A percentile compares a stretch with the other conserved stretches of the same genome.
These are phyloP conservation scores for Rhinogobius similis DNA, from an alignment of 2,113 vertebrate genomes.

Conservation along the genomic window DNA sequence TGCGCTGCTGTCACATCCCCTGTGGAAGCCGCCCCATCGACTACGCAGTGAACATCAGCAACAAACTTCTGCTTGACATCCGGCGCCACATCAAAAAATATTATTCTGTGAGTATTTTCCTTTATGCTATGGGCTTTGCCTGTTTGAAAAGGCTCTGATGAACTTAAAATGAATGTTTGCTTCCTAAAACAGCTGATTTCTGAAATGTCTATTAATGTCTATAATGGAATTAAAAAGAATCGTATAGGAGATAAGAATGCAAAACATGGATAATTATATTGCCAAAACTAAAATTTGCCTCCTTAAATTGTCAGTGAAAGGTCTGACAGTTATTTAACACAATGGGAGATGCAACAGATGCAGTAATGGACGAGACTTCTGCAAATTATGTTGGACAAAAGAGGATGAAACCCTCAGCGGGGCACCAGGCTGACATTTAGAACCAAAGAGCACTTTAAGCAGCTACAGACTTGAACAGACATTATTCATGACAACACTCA, in stretches of 20 bases:
- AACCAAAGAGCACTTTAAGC: slow-evolving; percentile 53
- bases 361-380: slow-evolving; percentile 32
- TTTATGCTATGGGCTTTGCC: background rate
- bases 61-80: slow-evolving; percentile 90
- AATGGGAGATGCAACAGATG: slow-evolving; percentile 43
- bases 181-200: background rate
- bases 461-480: slow-evolving; percentile 14
- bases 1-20: slow-evolving; percentile 85
- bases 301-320: slow-evolving; percentile 30
- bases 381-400: slow-evolving; percentile 39
- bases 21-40: slow-evolving; percentile 81
- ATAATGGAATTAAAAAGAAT: slow-evolving; percentile 15
- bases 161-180: background rate
- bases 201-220: slow-evolving; percentile 16
- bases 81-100: slow-evolving; percentile 86
- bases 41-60: slow-evolving; percentile 79
- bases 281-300: slow-evolving; percentile 36
- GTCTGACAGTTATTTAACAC: slow-evolving; percentile 39
- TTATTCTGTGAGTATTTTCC: slow-evolving; percentile 86
- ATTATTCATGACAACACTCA: slow-evolving; percentile 46
- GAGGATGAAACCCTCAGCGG: slow-evolving; percentile 56
- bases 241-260: slow-evolving; percentile 16
- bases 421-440: slow-evolving; percentile 64
- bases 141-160: background rate
- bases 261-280: slow-evolving; percentile 11